Base-by-base conservation (phyloP, 2,113 vertebrate genomes). In the Paramormyrops kingsleyae region DNA sequence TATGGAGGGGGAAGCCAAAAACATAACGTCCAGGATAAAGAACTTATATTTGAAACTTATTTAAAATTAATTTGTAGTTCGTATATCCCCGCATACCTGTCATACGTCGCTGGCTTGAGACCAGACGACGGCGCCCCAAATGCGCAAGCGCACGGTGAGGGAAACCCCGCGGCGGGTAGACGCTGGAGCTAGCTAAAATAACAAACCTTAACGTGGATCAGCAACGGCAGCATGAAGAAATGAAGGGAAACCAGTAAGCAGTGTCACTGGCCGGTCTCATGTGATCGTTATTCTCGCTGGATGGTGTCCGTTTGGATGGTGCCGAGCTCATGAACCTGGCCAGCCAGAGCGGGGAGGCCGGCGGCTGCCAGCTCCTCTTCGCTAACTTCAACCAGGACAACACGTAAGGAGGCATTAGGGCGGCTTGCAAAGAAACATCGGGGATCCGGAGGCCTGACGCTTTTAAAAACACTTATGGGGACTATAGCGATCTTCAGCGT, bases 341-440 rank as follows among this genome's bases (percentile, higher is more conserved):
- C 90, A 97, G 98, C 94, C 98, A 97, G 95, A 99, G 97, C 94
- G 97, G 97, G 94, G 98, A 99, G 93, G 97, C 97, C 93, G 97
- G 97, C 95, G 96, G 96, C 89, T 96, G 97, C 96, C 97, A 98
- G 97, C 97, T 99, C 92, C 97, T 99, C 92, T 99, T 99, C 96
- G 98, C 98, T 94, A 99, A 99, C 97, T 99, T 99, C 93, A 99
- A 99, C 96, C 98, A 99, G 96, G 98, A 99, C 93, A 98, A 98
- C 97, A 99, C 98, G 98, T 99, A 98, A 98, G 98, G 91, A 94
- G 89, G 91, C 94, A 90, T 93, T 91, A 92, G 90, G 87, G 88
- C 74, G 85, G 91, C 84, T 70, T 47, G 27, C 49, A 77, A 77
- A 44, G n/a, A 89, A 35, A 92, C 89, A 27, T 52, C 90, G 88